A percentile compares a stretch with the other conserved stretches of the same genome.
phyloP scores from a whole-genome alignment of 2,113 vertebrate species.

The Axis porcinus region DNA sequence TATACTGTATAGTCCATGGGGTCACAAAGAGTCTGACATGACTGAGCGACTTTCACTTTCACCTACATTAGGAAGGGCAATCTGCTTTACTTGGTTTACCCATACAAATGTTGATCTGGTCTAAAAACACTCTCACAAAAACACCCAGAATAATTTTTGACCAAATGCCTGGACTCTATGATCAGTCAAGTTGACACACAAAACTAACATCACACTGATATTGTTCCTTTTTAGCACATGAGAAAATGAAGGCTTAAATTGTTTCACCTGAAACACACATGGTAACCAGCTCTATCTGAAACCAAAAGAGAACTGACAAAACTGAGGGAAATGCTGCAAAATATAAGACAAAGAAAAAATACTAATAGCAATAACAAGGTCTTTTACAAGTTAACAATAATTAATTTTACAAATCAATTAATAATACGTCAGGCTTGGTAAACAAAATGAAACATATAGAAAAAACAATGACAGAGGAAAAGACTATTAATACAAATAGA shows the following conservation, averaged over 20 bases:
- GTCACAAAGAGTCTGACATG: not conserved
- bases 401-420: not conserved
- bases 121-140: not conserved
- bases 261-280: not conserved
- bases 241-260: not conserved
- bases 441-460: not conserved
- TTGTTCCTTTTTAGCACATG: not conserved
- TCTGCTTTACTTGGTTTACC: not conserved
- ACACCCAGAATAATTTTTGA: not conserved
- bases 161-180: not conserved
- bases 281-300: not conserved
- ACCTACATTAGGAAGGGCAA: not conserved
- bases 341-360: not conserved
- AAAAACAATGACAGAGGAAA: not conserved
- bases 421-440: not conserved
- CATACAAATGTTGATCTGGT: not conserved
- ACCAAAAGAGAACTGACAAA: not conserved
- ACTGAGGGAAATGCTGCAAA: not conserved
- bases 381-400: not conserved
- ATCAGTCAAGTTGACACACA: not conserved
- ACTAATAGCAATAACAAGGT: not conserved
- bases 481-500: not conserved
- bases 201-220: not conserved
- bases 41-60: not conserved
- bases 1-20: not conserved